Evolutionary conservation across 2,888 invertebrate species (phyloP).

Genomic region (Pocota personata): DNA sequence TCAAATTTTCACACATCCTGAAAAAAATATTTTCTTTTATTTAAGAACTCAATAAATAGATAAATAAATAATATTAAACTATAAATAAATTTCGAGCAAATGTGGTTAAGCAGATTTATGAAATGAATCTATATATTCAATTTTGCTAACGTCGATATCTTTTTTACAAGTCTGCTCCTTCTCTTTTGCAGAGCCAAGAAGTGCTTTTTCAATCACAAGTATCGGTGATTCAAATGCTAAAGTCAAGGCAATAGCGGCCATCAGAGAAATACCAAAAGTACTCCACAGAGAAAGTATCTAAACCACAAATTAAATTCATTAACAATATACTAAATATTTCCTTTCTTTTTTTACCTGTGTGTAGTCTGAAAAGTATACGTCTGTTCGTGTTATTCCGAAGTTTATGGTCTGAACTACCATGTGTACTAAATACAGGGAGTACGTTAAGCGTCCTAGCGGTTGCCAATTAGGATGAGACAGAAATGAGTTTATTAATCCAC

Average conservation of each 20-base stretch:
- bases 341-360: constrained; percentile 47
- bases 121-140: neutral
- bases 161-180: neutral
- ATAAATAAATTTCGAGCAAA: neutral
- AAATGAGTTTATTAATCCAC: constrained; percentile 80
- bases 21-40: neutral
- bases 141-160: neutral
- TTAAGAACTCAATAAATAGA: neutral
- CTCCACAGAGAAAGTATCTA: constrained; percentile 69
- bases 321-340: neutral
- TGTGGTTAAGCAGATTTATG: neutral
- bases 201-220: constrained; percentile 78
- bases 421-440: constrained; percentile 73
- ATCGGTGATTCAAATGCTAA: constrained; percentile 81
- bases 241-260: constrained; percentile 77
- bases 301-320: neutral
- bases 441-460: constrained; percentile 80
- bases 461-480: constrained; percentile 80
- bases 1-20: neutral
- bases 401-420: constrained; percentile 56
- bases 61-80: neutral
- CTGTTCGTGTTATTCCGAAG: constrained; percentile 41
- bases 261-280: constrained; percentile 54
- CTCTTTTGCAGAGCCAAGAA: neutral
- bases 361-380: constrained; percentile 60